phyloP scores from a whole-genome alignment of 2,113 vertebrate species.

The Sinosuthora webbiana region DNA sequence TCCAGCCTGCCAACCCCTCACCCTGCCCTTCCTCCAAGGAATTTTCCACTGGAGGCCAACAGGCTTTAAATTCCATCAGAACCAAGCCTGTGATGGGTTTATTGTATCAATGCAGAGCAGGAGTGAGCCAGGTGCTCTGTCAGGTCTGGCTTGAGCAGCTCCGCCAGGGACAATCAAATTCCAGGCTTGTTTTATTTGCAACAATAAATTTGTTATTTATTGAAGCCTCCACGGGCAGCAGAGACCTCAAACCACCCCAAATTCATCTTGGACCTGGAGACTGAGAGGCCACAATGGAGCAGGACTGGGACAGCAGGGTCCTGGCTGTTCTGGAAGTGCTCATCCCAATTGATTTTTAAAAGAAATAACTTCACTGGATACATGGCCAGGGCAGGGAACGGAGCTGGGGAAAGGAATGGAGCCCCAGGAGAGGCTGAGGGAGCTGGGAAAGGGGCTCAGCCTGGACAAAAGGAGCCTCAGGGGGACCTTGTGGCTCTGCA shows the following conservation, averaged over 20 bases:
- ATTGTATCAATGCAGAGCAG: background rate
- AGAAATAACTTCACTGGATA: accelerated
- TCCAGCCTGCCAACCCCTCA: background rate
- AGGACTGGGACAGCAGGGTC: accelerated
- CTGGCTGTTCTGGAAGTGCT: background rate
- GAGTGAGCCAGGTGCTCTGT: background rate
- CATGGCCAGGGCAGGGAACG: accelerated
- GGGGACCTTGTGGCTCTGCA: background rate
- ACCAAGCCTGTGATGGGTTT: background rate
- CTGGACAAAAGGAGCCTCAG: background rate
- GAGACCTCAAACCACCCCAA: background rate
- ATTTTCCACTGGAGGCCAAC: background rate
- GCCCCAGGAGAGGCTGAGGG: background rate
- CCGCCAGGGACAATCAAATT: background rate
- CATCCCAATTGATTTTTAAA: background rate
- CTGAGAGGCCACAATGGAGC: accelerated
- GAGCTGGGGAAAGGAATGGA: background rate
- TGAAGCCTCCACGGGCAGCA: background rate
- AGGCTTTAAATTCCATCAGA: background rate
- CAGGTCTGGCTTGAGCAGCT: background rate
- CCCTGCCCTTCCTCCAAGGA: background rate
- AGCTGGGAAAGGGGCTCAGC: background rate
- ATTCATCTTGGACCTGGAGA: background rate
- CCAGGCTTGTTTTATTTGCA: background rate
- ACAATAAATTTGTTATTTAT: background rate